Percentiles rank a stretch among this genome's conserved stretches.
These are phyloP conservation scores for Pseudomugil tenellus DNA, from an alignment of 2,797 vertebrate species.

Conservation along the genomic window DNA sequence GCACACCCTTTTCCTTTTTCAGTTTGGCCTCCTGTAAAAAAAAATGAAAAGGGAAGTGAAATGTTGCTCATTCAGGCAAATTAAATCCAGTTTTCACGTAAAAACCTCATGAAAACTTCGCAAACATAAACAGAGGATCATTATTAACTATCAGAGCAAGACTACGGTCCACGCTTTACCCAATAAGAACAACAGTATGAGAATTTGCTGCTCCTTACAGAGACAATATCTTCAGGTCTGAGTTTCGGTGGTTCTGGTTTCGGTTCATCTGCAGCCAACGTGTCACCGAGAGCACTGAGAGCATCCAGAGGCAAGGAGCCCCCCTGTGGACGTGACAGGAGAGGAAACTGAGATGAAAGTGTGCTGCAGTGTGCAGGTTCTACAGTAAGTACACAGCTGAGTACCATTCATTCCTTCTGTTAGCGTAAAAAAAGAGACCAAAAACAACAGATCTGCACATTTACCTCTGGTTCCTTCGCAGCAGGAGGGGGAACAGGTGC, in stretches of 20 bases:
- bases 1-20: slow-evolving; percentile 68
- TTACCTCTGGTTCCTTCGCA: slow-evolving; percentile 47
- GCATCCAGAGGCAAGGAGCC: slow-evolving; percentile 69
- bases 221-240: slow-evolving; percentile 76
- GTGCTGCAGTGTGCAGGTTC: too few relatives aligned
- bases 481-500: slow-evolving; percentile 25
- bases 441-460: too few relatives aligned
- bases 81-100: too few relatives aligned
- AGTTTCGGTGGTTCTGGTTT: slow-evolving; percentile 69
- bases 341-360: not conserved
- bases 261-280: slow-evolving; percentile 56
- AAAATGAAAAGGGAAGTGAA: not conserved
- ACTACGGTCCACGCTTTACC: not conserved
- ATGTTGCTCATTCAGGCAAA: too few relatives aligned
- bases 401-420: too few relatives aligned
- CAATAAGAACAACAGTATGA: not conserved
- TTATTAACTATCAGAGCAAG: not conserved
- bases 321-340: slow-evolving; percentile 39
- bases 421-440: too few relatives aligned
- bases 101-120: not conserved
- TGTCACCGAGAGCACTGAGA: slow-evolving; percentile 68
- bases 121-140: not conserved
- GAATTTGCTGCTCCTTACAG: slow-evolving; percentile 54
- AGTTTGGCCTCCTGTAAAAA: slow-evolving; percentile 64
- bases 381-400: too few relatives aligned